Evolutionary conservation across 2,113 vertebrate genomes (phyloP).

Genomic region (Ictalurus furcatus): DNA sequence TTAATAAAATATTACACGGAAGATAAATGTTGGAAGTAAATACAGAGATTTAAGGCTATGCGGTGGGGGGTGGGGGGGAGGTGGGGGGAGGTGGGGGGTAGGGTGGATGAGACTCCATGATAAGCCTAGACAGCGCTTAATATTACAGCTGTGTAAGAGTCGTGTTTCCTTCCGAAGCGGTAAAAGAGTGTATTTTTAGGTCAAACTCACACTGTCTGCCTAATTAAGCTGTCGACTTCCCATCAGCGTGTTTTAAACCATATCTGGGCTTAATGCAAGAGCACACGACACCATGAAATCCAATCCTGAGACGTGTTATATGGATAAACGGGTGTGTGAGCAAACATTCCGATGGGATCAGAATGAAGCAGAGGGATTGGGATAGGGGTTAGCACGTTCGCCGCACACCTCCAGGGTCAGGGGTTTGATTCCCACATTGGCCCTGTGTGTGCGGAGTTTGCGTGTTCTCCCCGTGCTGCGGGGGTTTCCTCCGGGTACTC

Average conservation of each 20-base stretch:
- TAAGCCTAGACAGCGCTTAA: neutral
- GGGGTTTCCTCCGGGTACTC: no score
- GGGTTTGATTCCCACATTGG: no score
- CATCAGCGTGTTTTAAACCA: conserved; percentile 56
- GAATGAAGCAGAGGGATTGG: neutral
- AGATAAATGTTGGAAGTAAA: conserved; percentile 24
- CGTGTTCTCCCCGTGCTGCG: no score
- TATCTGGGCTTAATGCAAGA: conserved; percentile 44
- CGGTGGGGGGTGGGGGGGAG: neutral
- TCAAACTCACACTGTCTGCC: conserved; percentile 65
- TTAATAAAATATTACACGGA: conserved; percentile 17
- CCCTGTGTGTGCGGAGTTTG: no score
- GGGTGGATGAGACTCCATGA: neutral
- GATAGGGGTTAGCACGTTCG: no score
- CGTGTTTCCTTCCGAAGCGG: conserved; percentile 55
- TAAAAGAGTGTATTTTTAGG: conserved; percentile 69
- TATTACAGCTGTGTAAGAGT: conserved; percentile 35
- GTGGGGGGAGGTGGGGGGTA: no score
- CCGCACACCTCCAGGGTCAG: no score
- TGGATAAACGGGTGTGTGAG: conserved; percentile 26
- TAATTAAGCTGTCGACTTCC: conserved; percentile 71
- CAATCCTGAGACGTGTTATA: conserved; percentile 36
- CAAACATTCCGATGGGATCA: conserved; percentile 36
- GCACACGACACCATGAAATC: conserved; percentile 45
- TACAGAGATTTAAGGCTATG: conserved; percentile 11